Conservation (phyloP, 1,140 invertebrate species). For the Drosophila mayri region DNA sequence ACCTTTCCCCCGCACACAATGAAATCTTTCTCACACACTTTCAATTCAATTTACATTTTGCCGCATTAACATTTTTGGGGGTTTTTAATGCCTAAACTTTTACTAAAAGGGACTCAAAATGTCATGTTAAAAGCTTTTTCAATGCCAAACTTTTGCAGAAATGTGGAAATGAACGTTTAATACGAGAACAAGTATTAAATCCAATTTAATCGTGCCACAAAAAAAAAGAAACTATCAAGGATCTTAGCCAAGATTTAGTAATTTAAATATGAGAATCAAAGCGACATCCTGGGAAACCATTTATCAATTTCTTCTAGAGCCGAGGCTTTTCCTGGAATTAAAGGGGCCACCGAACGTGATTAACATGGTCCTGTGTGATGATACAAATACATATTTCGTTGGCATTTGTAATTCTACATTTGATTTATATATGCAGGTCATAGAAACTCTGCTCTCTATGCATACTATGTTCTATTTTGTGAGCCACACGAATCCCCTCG, state of each 20-base stretch:
- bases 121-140: slow-evolving; percentile 64
- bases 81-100: slow-evolving; percentile 50
- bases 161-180: slow-evolving; percentile 57
- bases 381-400: slow-evolving; percentile 36
- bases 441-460: slow-evolving; percentile 50
- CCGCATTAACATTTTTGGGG: slow-evolving; percentile 59
- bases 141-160: slow-evolving; percentile 29
- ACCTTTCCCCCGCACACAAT: not conserved
- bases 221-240: slow-evolving; percentile 16
- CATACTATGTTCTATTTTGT: slow-evolving; percentile 51
- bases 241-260: slow-evolving; percentile 25
- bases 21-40: slow-evolving; percentile 49
- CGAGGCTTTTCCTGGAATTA: slow-evolving; percentile 18
- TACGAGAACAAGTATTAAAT: slow-evolving; percentile 25
- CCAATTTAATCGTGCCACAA: slow-evolving; percentile 27
- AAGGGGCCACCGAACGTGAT: slow-evolving; percentile 30
- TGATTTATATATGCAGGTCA: slow-evolving; percentile 58
- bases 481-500: slow-evolving; percentile 30
- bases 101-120: slow-evolving; percentile 1
- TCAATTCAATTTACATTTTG: slow-evolving; percentile 75
- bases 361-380: slow-evolving; percentile 27
- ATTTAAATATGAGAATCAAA: slow-evolving; percentile 36
- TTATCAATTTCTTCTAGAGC: slow-evolving; percentile 20
- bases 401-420: slow-evolving; percentile 41
- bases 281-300: slow-evolving; percentile 8